Evolutionary conservation across 2,888 invertebrate species (phyloP), one percentile per base, ranked within the genome.

Genomic region (Macroteleia sp.): DNA sequence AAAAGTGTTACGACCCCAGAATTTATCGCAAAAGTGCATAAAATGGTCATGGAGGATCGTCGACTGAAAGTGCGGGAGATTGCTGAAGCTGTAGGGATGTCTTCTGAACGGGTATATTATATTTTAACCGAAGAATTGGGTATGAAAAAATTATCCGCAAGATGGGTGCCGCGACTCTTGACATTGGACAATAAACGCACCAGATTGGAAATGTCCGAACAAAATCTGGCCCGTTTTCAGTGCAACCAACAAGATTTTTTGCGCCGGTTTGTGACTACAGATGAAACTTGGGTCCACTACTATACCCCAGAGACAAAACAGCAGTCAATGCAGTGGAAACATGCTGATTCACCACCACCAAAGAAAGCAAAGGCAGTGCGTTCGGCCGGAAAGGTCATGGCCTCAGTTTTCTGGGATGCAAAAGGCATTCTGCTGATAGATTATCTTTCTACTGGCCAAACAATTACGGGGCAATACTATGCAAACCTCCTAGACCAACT

Each of bases 11-110:
- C n/a, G n/a, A n/a, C n/a, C n/a, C n/a, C n/a, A n/a, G n/a, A n/a
- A n/a, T n/a, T n/a, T n/a, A n/a, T n/a, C n/a, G n/a, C n/a, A n/a
- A n/a, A n/a, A n/a, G 25, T 25, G 25, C 25, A 25, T 25, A 77
- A 74, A 75, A n/a, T 84, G 56, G 57, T 82, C 30, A 32, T 83
- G 57, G 44, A 66, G 17, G 77, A 82, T 50, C 41, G 52, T 6
- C n/a, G 41, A 41, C 1, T 82, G 12, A 83, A 82, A 57, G 73
- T 82, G 59, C 30, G 77, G 46, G 81, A 82, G 66, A 64, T 82
- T 59, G 76, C 78, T 56, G 71, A 77, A 57, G 71, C 76, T 69
- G 59, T 78, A 42, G 69, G 64, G 52, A 81, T 82, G 20, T 82
- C 79, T 2, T 17, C 14, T 9, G 14, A 41, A 10, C 41, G 54